These are phyloP conservation scores for Grantiella picta DNA, from an alignment of 2,113 vertebrate species.

Conservation along the genomic window DNA sequence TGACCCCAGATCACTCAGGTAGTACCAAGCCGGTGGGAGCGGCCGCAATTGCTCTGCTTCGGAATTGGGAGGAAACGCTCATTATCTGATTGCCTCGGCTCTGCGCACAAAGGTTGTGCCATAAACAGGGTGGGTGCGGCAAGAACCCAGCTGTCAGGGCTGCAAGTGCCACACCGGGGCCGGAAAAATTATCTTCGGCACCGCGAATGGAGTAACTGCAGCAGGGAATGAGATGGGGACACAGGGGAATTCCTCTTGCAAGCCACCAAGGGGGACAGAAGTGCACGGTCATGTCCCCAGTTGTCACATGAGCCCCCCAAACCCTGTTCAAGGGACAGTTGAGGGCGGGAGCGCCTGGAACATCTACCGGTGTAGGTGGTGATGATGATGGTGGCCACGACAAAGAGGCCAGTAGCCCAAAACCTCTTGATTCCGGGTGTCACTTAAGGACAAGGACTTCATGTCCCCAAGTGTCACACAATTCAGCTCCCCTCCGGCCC, in stretches of 20 bases:
- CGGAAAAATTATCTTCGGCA: neutral
- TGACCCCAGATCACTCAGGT: neutral
- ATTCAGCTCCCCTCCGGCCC: neutral
- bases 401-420: neutral
- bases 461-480: neutral
- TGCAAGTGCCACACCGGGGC: fast-evolving
- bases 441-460: neutral
- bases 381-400: neutral
- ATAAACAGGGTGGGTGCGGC: neutral
- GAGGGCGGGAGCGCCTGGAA: neutral
- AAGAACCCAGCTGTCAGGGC: neutral
- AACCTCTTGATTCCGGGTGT: neutral
- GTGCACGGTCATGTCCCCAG: neutral
- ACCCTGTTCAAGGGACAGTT: neutral
- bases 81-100: neutral
- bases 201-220: fast-evolving
- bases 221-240: neutral
- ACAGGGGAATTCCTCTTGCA: fast-evolving
- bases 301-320: neutral
- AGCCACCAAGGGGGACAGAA: neutral
- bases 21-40: neutral
- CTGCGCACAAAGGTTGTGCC: conserved; percentile 10
- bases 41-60: neutral
- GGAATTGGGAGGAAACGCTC: neutral
- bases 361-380: neutral